Conservation (phyloP, 2,888 invertebrate genomes). For the Catocala fraxini region DNA sequence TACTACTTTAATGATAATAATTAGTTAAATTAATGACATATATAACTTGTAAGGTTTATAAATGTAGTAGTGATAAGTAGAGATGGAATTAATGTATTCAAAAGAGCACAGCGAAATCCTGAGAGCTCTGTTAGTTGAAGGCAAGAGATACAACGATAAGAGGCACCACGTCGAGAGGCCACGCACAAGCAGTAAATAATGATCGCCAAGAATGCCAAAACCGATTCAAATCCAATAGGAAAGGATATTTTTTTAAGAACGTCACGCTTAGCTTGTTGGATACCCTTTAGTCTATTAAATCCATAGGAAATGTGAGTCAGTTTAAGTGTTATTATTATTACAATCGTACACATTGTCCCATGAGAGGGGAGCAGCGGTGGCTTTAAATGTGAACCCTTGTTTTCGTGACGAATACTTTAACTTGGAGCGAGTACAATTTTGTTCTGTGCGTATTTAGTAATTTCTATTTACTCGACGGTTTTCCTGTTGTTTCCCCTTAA, state of each 20-base stretch:
- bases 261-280: conserved; percentile 5
- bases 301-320: conserved; percentile 25
- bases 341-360: conserved; percentile 35
- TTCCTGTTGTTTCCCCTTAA: conserved; percentile 45
- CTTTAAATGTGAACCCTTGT: conserved; percentile 35
- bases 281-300: conserved; percentile 21
- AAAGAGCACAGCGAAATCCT: no score
- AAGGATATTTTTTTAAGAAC: neutral
- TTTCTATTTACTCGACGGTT: conserved; percentile 41
- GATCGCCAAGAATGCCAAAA: neutral
- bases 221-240: neutral
- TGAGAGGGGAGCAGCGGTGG: conserved; percentile 18
- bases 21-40: no score
- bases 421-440: conserved; percentile 27
- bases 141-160: no score
- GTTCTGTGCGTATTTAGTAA: conserved; percentile 34
- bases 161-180: no score
- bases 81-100: neutral
- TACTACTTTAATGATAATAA: neutral
- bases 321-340: conserved; percentile 42
- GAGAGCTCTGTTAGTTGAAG: no score
- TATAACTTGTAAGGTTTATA: no score
- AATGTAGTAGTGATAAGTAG: no score
- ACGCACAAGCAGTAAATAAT: no score
- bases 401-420: conserved; percentile 34